Base-by-base conservation (phyloP, 92 coral and sea anemone species). In the Pocillopora grandis region DNA sequence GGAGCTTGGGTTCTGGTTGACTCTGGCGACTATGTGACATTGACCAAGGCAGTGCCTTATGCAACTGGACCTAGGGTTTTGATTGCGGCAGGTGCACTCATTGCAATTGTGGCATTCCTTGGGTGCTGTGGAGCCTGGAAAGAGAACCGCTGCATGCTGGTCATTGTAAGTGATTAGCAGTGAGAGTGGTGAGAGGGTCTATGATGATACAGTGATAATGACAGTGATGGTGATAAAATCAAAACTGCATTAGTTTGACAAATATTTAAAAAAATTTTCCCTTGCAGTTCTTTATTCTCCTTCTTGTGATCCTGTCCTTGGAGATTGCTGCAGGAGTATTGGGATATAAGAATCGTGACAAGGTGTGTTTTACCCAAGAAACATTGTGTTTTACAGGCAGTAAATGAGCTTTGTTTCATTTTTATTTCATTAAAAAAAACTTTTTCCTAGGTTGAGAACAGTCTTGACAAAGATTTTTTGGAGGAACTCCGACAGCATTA, bases 71-170 rank as follows among this genome's bases (percentile, higher is more conserved):
- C 98, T 73, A 79, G 89, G 59, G 90, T 94, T n/a, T 70, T 92
- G 85, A 94, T 94, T 72, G 95, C 93, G 0, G 92, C 89, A 59
- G 98, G 98, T 3, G 84, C 52, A 31, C 62, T 91, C 33, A 71
- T 94, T 42, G 75, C 92, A 5, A 1, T 87, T 59, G 35, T 94
- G 60, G 80, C 98, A 19, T 94, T 94, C 92, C 77, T 94, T 65
- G 98, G 98, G 5, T 91, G 98, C 65, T 91, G 98, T 79, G 95
- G 98, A 12, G 98, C 98, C 12, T 94, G 98, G 98, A 94, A 85
- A 81, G 92, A 91, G 71, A 91, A 84, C 93, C 89, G 84, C 72
- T 94, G 98, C 85, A 27, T 94, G 90, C 84, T 94, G 72, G 58
- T 85, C 27, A 75, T 73, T 33, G 98, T 94, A 84, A 89, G 97